These are phyloP conservation scores for Pectinophora gossypiella DNA, from an alignment of 1,140 invertebrate species.

Conservation along the genomic window DNA sequence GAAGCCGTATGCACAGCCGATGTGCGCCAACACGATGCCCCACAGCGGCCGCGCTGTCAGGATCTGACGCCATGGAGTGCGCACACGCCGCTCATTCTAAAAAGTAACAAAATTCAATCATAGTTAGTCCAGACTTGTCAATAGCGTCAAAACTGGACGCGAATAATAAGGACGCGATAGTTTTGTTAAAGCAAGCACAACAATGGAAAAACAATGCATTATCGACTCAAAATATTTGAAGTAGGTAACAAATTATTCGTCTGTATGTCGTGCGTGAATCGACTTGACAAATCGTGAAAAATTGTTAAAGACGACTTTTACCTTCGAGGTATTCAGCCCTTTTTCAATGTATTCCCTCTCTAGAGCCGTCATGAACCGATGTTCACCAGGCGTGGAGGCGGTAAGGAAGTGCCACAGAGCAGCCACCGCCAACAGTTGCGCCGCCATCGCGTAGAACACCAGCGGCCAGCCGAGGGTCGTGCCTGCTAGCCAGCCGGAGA, in stretches of 20 bases:
- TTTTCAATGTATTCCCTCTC: conserved; percentile 81
- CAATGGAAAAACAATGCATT: too few relatives aligned
- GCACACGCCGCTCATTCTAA: background rate
- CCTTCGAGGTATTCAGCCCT: conserved; percentile 34
- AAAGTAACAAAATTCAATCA: background rate
- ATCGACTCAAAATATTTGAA: too few relatives aligned
- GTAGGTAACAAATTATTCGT: too few relatives aligned
- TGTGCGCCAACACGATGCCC: conserved; percentile 80
- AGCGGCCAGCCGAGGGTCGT: conserved; percentile 84
- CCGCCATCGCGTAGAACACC: conserved; percentile 87
- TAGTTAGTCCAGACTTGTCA: too few relatives aligned
- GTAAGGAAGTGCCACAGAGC: conserved; percentile 79
- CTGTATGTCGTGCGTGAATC: too few relatives aligned
- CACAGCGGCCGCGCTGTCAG: conserved; percentile 78
- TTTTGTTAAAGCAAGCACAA: too few relatives aligned
- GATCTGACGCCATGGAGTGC: conserved; percentile 79
- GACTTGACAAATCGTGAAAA: too few relatives aligned
- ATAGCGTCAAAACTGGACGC: too few relatives aligned
- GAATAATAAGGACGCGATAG: too few relatives aligned
- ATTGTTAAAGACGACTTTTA: too few relatives aligned
- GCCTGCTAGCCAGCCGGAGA: conserved; percentile 80
- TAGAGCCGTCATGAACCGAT: conserved; percentile 74
- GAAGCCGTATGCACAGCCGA: conserved; percentile 81
- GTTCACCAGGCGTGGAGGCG: conserved; percentile 79
- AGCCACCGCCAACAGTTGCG: conserved; percentile 77